Conservation (phyloP, 2,888 invertebrate species). For the Drosophila subsilvestris region DNA sequence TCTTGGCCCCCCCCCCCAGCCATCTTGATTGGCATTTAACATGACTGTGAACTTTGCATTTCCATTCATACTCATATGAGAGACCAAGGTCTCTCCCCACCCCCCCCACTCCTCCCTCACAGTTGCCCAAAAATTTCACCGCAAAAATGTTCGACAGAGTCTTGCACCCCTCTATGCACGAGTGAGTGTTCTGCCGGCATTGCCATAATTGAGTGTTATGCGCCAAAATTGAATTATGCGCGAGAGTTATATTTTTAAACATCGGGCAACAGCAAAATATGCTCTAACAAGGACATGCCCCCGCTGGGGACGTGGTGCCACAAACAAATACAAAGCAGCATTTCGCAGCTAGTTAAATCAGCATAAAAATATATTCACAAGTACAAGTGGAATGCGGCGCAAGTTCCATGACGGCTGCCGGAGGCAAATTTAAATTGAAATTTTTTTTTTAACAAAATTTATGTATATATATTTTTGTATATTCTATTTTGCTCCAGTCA, state of each 20-base stretch:
- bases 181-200: slow-evolving; percentile 26
- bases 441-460: slow-evolving; percentile 30
- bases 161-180: slow-evolving; percentile 6
- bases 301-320: slow-evolving; percentile 13
- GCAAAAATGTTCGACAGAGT: slow-evolving; percentile 58
- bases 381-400: slow-evolving; percentile 22
- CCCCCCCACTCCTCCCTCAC: not conserved
- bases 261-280: slow-evolving; percentile 1
- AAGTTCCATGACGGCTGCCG: slow-evolving; percentile 17
- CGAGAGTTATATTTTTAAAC: slow-evolving; percentile 37
- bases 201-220: slow-evolving; percentile 44
- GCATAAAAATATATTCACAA: not conserved
- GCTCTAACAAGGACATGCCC: slow-evolving; percentile 17
- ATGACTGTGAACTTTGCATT: slow-evolving; percentile 69
- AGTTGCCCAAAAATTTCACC: slow-evolving; percentile 54
- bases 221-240: slow-evolving; percentile 48
- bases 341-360: slow-evolving; percentile 14
- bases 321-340: slow-evolving; percentile 32
- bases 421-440: slow-evolving; percentile 57
- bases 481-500: not conserved
- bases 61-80: slow-evolving; percentile 34
- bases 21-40: slow-evolving; percentile 73
- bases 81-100: not conserved
- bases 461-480: not conserved
- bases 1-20: slow-evolving; percentile 10